Base-by-base conservation (phyloP, 2,797 vertebrate species). In the Hozukius guyotensis region DNA sequence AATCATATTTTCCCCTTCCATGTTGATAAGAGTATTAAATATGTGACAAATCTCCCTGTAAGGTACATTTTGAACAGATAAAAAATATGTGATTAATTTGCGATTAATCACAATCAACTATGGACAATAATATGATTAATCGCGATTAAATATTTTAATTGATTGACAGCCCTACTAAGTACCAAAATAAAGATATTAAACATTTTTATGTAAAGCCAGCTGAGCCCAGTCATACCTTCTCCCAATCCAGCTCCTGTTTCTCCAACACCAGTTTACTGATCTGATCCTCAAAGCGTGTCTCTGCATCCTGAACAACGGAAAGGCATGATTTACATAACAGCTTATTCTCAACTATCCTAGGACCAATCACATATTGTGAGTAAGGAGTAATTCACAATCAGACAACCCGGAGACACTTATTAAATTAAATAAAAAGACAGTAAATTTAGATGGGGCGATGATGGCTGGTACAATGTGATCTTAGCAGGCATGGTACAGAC, bases 241-340 rank as follows among this genome's bases (percentile, higher is more conserved):
- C 95, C 97, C 97, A 98, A 72, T 97, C 96, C 80, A 98, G 93
- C 89, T 99, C 98, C 87, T 98, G 97, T 68, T 96, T 98, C 89
- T 99, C 97, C 92, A 97, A 14, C 75, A 97, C 94, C 86, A 98
- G 94, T 86, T 96, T 97, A 88, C 92, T 94, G 88, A 98, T 97
- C 87, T 98, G 97, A 52, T 97, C 95, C 93, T 99, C 97, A 89
- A 97, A 96, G 52, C 95, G 94, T 13, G 75, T 89, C 93, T 98
- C 97, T 46, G 96, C 95, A 92, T 97, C 96, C 98, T 99, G 90
- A 77, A 89, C 77, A 80, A 53, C 20, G 87, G 90, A 83, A 22
- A 75, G n/a, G 67, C 32, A 72, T 57, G 16, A 49, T 62, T 60
- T 13, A 78, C 18, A 69, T 22, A 64, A 55, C 57, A 52, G 55